Evolutionary conservation across 1,140 invertebrate genomes (phyloP), one percentile per base, ranked within the genome.

Genomic region (Colletes gigas): DNA sequence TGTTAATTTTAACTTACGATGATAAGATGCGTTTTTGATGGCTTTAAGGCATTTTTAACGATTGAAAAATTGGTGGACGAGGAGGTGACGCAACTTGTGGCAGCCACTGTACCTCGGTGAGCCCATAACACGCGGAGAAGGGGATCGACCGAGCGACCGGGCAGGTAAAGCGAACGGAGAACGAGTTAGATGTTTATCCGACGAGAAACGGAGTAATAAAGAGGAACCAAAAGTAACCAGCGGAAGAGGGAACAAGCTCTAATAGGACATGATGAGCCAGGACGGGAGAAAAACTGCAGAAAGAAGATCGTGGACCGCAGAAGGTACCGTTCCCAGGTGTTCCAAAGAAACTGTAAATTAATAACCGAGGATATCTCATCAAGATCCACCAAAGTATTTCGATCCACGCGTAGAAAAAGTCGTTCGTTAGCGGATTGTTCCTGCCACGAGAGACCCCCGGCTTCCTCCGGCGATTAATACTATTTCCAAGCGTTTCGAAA

Each of bases 1-100:
- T 30, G 0, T 30, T 30, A 30, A 30, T 30, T 30, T 30, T 30
- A 30, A 30, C 30, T 30, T 30, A 30, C 30, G 30, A 30, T 2
- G 30, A 30, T 30, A 30, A 30, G 30, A 30, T 30, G 30, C 30
- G 30, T 30, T 30, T 30, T 30, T 30, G 30, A 30, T 30, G 30
- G 30, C 2, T 30, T 2, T 30, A 30, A 30, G 30, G 30, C 30
- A 30, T 30, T 30, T 30, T 30, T 30, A 30, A 30, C 30, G 30
- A 30, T 30, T 30, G n/a, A 39, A 15, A 17, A 39, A 39, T 55
- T 44, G 62, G n/a, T n/a, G 0, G n/a, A 19, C 39, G 71, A 68
- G 63, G 50, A 69, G 69, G 30, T 90, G 90, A 90, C 88, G 90
- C 87, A 91, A 92, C 89, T 89, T 89, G 86, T 89, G 80, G 88